These are phyloP conservation scores for Coenonympha arcania DNA, from an alignment of 2,888 invertebrate species.

Conservation along the genomic window DNA sequence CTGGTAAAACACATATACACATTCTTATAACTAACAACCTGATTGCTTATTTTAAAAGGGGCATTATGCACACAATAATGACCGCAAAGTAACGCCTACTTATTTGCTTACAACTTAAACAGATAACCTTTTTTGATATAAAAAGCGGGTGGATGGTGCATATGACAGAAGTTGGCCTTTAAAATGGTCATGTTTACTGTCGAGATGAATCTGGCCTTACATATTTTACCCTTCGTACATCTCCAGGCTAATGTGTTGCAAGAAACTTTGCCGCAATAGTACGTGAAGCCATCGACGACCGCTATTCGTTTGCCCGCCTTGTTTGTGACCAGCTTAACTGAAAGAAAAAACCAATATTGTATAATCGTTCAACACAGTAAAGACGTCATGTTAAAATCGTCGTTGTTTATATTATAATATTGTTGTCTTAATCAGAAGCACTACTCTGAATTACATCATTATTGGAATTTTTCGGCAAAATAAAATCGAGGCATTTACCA, in stretches of 20 bases:
- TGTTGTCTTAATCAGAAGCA: no score
- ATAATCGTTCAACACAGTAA: no score
- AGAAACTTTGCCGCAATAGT: slow-evolving; percentile 24
- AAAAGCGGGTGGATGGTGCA: slow-evolving; percentile 44
- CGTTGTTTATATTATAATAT: no score
- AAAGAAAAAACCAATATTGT: slow-evolving; percentile 5
- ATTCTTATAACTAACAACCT: no score
- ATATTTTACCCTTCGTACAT: slow-evolving; percentile 29
- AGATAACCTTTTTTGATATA: slow-evolving; percentile 34
- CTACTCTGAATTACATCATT: no score
- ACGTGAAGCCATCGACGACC: slow-evolving; percentile 33
- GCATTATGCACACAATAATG: no score
- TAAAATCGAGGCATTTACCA: no score
- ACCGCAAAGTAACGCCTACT: neutral
- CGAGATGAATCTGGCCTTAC: slow-evolving; percentile 28
- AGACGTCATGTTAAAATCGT: neutral
- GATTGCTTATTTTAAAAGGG: no score
- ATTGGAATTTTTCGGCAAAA: no score
- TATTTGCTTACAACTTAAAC: slow-evolving; percentile 24
- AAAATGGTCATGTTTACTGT: slow-evolving; percentile 44
- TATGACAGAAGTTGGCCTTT: slow-evolving; percentile 58
- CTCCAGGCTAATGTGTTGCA: slow-evolving; percentile 30
- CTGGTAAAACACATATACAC: no score
- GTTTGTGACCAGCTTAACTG: slow-evolving; percentile 28
- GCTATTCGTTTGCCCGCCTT: slow-evolving; percentile 27